Base-by-base conservation (phyloP, 2,113 vertebrate genomes). In the Marmota flaviventris region DNA sequence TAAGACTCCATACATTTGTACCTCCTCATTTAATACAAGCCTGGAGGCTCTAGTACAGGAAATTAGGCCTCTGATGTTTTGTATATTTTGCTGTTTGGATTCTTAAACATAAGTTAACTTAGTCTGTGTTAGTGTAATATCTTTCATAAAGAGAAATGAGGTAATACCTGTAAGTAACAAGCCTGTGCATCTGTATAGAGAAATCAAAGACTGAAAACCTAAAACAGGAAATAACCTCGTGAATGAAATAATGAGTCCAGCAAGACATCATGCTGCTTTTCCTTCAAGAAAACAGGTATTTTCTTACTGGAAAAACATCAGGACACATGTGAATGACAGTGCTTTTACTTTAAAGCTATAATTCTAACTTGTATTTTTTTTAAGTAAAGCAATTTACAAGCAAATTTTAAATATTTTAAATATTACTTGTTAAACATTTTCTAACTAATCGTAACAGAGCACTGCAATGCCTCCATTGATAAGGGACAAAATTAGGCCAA, bases 291-390 rank as follows among this genome's bases (percentile, higher is more conserved):
- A 42, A 20, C 34, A 94, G 67, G 24, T 67, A 83, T 32, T 90
- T 93, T 85, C 45, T 89, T 65, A 91, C 73, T 39, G 90, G 82
- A 94, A 94, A 95, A 14, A 53, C 58, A 48, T 29, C 7, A 20
- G 29, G 48, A 86, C 32, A 17, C 79, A 81, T 53, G 9, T 45
- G 39, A 84, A 79, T 0, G 8, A n/a, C 72, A 87, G 61, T 73
- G 58, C 45, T 87, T 96, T 91, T 81, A 78, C 37, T 85, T 93
- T 61, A 78, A 63, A 93, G 22, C 37, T 32, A 48, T 1, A 81
- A 79, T 79, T 89, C 84, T 83, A 82, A 88, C 29, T 14, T 70
- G 7, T 1, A 5, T 53, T 9, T 58, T 76, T 76, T 42, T 14
- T 51, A 93, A 75, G 48, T 69, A 89, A 92, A 93, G 32, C 25